These are phyloP conservation scores for Melanotaenia nigrans DNA, from an alignment of 2,797 vertebrate genomes.

Conservation along the genomic window DNA sequence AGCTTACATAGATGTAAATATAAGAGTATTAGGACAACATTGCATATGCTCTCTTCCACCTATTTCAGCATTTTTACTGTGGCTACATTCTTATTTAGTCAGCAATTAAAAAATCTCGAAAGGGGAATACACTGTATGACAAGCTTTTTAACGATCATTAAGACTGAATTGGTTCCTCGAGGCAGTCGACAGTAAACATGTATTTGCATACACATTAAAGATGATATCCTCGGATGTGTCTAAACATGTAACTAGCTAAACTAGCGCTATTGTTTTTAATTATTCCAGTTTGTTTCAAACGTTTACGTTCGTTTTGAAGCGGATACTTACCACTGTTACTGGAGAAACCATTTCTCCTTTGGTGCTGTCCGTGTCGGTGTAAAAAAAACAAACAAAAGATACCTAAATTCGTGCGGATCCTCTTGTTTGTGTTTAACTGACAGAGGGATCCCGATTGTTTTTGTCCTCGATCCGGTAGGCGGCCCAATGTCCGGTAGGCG, in stretches of 20 bases:
- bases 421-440: constrained; percentile 39
- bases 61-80: neutral
- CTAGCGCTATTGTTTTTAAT: constrained; percentile 6
- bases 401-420: neutral
- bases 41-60: neutral
- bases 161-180: accelerated
- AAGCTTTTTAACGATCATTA: neutral
- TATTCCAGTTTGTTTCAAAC: constrained; percentile 8
- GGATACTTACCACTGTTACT: constrained; percentile 83
- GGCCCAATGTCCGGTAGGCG: constrained; percentile 63
- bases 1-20: neutral
- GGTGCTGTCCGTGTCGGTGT: constrained; percentile 4
- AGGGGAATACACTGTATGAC: constrained; percentile 21
- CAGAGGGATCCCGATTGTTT: constrained; percentile 79
- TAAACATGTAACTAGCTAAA: constrained; percentile 49
- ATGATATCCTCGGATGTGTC: constrained; percentile 5
- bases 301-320: neutral
- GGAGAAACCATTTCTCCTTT: constrained; percentile 83
- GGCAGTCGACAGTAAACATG: neutral
- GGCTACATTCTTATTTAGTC: neutral
- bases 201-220: neutral
- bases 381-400: neutral
- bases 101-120: neutral
- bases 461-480: constrained; percentile 77
- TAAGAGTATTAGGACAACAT: neutral